phyloP scores from a whole-genome alignment of 2,797 vertebrate species.

The Danionella dracula region DNA sequence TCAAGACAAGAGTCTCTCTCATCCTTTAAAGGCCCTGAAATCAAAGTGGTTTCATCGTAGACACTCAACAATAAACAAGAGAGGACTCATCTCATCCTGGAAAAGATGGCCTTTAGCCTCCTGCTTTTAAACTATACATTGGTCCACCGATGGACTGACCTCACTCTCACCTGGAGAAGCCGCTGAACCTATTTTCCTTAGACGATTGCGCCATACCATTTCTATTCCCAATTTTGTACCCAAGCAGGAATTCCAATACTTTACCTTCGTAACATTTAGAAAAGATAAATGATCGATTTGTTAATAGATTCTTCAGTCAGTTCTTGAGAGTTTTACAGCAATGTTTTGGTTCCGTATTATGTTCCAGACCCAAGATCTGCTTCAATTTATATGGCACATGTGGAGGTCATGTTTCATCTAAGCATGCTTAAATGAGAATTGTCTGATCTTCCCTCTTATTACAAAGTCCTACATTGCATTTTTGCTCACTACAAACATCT shows the following conservation, averaged over 20 bases:
- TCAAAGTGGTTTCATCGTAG: conserved; percentile 67
- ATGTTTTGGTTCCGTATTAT: too few species aligned
- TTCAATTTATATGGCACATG: too few species aligned
- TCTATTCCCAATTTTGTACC: conserved; percentile 56
- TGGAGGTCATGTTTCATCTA: too few species aligned
- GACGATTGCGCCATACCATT: neutral
- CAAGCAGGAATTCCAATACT: conserved; percentile 52
- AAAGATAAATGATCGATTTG: too few species aligned
- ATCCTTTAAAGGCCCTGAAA: conserved; percentile 70
- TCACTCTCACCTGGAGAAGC: conserved; percentile 47
- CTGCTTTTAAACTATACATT: conserved; percentile 42
- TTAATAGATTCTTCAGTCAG: too few species aligned
- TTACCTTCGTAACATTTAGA: too few species aligned
- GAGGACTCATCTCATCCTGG: conserved; percentile 56
- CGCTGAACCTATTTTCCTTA: conserved; percentile 38
- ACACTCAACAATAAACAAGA: conserved; percentile 74
- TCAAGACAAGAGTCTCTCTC: conserved; percentile 75
- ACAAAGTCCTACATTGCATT: too few species aligned
- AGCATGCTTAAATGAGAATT: too few species aligned
- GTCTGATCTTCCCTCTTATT: too few species aligned
- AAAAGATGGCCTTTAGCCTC: conserved; percentile 59
- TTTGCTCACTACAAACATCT: too few species aligned
- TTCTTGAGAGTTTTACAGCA: too few species aligned
- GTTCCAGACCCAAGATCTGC: too few species aligned
- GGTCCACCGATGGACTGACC: conserved; percentile 62